Base-by-base conservation (phyloP, 2,797 vertebrate genomes). In the Acropternis orthonyx region DNA sequence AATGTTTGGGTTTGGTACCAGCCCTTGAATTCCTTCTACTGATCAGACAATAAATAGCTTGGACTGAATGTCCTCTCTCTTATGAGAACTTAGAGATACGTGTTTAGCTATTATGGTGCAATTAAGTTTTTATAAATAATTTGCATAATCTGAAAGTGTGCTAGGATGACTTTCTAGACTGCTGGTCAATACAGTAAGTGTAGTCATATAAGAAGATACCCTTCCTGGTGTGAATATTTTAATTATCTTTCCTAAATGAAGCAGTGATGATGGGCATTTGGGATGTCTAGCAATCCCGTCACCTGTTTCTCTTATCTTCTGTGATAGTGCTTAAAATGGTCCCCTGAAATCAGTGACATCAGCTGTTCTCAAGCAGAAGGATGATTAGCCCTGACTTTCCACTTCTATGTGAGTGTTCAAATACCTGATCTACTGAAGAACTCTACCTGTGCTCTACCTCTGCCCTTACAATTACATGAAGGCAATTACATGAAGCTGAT, bases 41-140 rank as follows among this genome's bases (percentile, higher is more conserved):
- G 24, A 39, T 77, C 14, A 75, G 22, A 49, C 9, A 43, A 88
- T 43, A 4, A 82, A 46, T 36, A 67, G 3, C 34, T 78, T 85
- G 61, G 89, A 77, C 14, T 56, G 48, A 69, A 54, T 46, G 9
- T 34, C 28, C 28, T 87, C 10, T 66, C 26, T 84, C 51, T 66
- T 54, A 79, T 34, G 36, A 81, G n/a, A 89, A 32, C 2, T 39
- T 71, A 41, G 9, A 85, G 7, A 13, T 39, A 24, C 58, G 37
- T 56, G 17, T 80, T 96, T 39, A 65, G 37, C 41, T 71, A 46
- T 66, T 82, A 48, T 71, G 19, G 20, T 63, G 8, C 21, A 80
- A 79, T 75, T 74, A 80, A 17, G 87, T 65, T 88, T 93, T 94
- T 72, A 88, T 80, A 80, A 74, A 78, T 85, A 81, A 63, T 59